phyloP scores from a whole-genome alignment of 2,113 vertebrate genomes.

The Vidua macroura region DNA sequence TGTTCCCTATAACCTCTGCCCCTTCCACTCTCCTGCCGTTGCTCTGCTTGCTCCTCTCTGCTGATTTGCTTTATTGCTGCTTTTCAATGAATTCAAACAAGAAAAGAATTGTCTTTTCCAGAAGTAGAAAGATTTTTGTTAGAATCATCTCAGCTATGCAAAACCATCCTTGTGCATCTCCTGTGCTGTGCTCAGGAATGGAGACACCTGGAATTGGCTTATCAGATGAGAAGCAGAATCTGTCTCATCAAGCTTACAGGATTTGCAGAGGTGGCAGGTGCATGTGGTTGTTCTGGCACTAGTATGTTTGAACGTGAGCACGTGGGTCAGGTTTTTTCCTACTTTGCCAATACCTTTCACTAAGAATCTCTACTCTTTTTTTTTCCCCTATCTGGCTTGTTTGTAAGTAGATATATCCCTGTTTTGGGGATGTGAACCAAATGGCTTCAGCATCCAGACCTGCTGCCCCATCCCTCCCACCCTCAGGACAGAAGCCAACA shows the following conservation, averaged over 20 bases:
- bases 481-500: background rate
- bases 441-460: background rate
- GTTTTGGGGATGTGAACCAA: background rate
- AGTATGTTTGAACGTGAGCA: rapidly evolving
- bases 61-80: background rate
- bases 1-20: background rate
- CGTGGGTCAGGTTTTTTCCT: rapidly evolving
- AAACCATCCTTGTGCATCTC: background rate
- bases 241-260: rapidly evolving
- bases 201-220: background rate
- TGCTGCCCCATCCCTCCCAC: background rate
- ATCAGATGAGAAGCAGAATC: background rate
- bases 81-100: background rate
- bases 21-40: background rate
- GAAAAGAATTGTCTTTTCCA: background rate
- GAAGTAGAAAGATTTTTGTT: background rate
- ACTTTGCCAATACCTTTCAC: background rate
- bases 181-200: rapidly evolving
- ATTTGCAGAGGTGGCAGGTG: background rate
- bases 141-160: background rate
- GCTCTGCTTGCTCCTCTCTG: background rate
- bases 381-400: background rate
- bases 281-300: background rate
- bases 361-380: background rate
- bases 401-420: background rate